These are phyloP conservation scores for Chaetops frenatus DNA, from an alignment of 2,113 vertebrate species.

Conservation along the genomic window DNA sequence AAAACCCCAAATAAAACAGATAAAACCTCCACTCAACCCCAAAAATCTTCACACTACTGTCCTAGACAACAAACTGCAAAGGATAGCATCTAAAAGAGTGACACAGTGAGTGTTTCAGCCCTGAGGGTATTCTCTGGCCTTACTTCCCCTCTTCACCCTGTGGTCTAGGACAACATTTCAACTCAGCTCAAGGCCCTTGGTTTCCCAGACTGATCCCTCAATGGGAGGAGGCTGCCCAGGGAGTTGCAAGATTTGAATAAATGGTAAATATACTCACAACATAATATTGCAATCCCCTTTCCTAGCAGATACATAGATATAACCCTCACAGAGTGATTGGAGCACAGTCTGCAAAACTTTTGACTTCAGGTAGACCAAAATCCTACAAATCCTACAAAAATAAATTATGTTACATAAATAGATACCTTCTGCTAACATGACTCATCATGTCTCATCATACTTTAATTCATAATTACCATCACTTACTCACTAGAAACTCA, in stretches of 20 bases:
- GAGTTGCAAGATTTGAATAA: not conserved
- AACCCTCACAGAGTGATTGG: accelerated
- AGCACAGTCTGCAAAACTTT: not conserved
- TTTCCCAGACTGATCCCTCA: accelerated
- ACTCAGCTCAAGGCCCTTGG: not conserved
- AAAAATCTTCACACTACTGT: not conserved
- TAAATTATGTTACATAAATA: not conserved
- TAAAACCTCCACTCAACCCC: accelerated
- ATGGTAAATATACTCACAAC: not conserved
- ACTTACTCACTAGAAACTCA: not conserved
- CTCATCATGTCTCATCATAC: not conserved
- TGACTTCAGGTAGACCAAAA: not conserved
- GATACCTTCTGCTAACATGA: not conserved
- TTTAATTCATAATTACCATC: not conserved
- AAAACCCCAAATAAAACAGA: not conserved
- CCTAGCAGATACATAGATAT: not conserved
- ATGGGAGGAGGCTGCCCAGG: accelerated
- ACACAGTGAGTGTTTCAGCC: not conserved
- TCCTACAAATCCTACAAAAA: not conserved
- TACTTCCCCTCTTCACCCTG: not conserved
- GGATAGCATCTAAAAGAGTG: not conserved
- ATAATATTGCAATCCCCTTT: not conserved
- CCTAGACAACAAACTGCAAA: not conserved
- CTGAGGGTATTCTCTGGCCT: accelerated
- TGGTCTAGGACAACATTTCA: not conserved